phyloP scores from a whole-genome alignment of 2,888 invertebrate species.

The Microctonus brassicae region DNA sequence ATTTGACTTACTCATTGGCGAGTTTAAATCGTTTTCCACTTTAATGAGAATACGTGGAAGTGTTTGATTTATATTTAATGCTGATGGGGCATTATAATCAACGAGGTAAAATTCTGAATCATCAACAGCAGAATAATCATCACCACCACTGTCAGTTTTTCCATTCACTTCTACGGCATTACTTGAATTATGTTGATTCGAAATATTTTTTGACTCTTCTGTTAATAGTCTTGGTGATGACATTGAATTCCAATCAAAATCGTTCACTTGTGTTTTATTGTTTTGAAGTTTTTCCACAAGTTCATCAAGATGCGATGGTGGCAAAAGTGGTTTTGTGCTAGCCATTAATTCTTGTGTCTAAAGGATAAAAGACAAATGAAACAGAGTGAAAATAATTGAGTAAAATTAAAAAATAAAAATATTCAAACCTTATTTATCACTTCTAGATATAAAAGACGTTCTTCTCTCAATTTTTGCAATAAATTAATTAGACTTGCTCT shows the following conservation, averaged over 20 bases:
- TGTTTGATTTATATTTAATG: slow-evolving; percentile 20
- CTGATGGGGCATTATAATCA: slow-evolving; percentile 20
- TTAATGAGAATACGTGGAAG: slow-evolving; percentile 21
- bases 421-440: slow-evolving; percentile 10
- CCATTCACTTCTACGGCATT: background rate
- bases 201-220: background rate
- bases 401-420: background rate
- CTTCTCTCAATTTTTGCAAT: slow-evolving; percentile 13
- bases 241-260: background rate
- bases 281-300: background rate
- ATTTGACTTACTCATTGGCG: slow-evolving; percentile 20
- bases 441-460: background rate
- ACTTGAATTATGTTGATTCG: background rate
- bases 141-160: background rate
- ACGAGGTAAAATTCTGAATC: slow-evolving; percentile 25
- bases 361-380: no score
- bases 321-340: background rate
- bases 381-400: background rate
- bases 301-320: slow-evolving; percentile 1
- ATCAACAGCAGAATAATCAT: slow-evolving; percentile 20
- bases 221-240: background rate
- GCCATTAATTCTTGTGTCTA: slow-evolving; percentile 17
- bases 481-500: background rate
- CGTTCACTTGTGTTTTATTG: background rate
- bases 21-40: slow-evolving; percentile 23